Conservation (phyloP, 2,888 invertebrate genomes). For the Drosophila niveifrons region DNA sequence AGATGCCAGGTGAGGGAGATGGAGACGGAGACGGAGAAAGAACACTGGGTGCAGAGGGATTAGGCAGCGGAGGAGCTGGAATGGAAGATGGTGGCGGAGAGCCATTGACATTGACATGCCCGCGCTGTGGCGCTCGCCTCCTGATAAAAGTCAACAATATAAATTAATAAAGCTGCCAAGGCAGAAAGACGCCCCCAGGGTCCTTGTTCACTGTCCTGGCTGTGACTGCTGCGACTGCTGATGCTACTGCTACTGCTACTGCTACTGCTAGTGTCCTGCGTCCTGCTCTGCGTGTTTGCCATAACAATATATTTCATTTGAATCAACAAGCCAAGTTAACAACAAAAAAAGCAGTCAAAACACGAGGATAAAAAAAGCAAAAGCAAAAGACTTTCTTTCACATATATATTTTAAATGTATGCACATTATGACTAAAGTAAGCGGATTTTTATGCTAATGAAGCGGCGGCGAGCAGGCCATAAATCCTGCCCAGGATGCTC, state of each 20-base stretch:
- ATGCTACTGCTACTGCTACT: neutral
- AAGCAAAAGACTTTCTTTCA: conserved; percentile 51
- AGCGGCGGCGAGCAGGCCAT: conserved; percentile 62
- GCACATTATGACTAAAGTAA: conserved; percentile 78
- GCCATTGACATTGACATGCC: conserved; percentile 69
- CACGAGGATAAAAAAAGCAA: conserved; percentile 16
- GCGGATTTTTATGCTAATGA: conserved; percentile 82
- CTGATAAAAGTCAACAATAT: conserved; percentile 82
- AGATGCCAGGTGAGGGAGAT: conserved; percentile 51
- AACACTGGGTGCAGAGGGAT: conserved; percentile 6
- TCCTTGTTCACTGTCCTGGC: conserved; percentile 55
- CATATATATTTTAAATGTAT: conserved; percentile 73
- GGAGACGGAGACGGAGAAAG: neutral
- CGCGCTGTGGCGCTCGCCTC: conserved; percentile 43
- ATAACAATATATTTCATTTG: conserved; percentile 80
- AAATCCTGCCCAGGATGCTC: conserved; percentile 51
- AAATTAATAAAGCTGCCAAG: conserved; percentile 80
- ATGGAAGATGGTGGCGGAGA: conserved; percentile 17
- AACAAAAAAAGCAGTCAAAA: conserved; percentile 31
- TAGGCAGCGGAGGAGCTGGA: conserved; percentile 18
- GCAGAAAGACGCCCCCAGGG: conserved; percentile 62
- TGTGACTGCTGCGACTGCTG: conserved; percentile 3
- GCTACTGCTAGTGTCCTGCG: conserved; percentile 19
- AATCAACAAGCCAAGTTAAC: conserved; percentile 70
- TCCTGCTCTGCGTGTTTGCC: conserved; percentile 76